A percentile compares a stretch with the other conserved stretches of the same genome.
Conservation (phyloP, 2,797 vertebrate genomes). For the Lepus townsendii region DNA sequence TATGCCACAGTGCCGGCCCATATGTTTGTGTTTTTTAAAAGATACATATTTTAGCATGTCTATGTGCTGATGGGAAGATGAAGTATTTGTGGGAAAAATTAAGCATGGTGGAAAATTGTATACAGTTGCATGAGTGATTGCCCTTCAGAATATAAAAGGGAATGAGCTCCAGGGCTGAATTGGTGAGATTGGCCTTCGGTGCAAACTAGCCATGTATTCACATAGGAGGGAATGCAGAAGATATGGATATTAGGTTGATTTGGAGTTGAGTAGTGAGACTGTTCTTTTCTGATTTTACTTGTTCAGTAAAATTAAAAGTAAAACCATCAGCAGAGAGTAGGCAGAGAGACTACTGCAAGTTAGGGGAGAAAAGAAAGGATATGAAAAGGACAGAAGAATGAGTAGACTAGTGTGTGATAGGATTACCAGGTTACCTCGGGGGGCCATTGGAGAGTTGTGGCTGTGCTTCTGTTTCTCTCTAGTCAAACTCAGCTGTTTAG, state of each 20-base stretch:
- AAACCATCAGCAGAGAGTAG: neutral
- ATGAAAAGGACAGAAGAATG: constrained; percentile 32
- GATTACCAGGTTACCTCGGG: neutral
- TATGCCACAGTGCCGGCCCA: too few relatives aligned
- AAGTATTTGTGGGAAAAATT: neutral
- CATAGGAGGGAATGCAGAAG: neutral
- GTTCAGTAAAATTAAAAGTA: neutral
- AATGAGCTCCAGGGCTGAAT: neutral
- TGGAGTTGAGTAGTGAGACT: neutral
- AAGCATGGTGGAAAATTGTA: neutral
- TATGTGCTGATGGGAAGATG: neutral
- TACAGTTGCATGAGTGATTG: neutral
- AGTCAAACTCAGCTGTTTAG: neutral
- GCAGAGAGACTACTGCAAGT: neutral
- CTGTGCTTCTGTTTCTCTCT: neutral
- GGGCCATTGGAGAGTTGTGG: neutral
- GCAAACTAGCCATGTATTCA: neutral
- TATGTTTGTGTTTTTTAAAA: neutral
- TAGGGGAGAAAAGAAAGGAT: neutral
- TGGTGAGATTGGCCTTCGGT: neutral
- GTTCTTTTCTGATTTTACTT: constrained; percentile 34
- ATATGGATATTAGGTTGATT: neutral
- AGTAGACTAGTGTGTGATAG: neutral
- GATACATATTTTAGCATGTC: neutral
- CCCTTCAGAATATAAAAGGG: neutral